phyloP scores from a whole-genome alignment of 2,888 invertebrate genomes.

The Chromoteleia sp. region DNA sequence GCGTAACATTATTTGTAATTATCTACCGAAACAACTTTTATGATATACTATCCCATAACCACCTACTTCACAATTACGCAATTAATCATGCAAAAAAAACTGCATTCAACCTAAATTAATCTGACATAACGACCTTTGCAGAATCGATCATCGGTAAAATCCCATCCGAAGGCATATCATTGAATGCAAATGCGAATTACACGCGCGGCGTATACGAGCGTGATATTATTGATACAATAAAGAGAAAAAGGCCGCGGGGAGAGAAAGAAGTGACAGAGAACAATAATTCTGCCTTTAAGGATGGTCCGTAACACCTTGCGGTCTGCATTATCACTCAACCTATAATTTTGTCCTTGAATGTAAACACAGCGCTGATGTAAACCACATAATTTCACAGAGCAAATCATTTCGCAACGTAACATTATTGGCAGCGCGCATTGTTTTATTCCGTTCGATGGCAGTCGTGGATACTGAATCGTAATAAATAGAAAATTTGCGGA shows the following conservation, averaged over 20 bases:
- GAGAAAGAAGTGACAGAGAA: slow-evolving; percentile 55
- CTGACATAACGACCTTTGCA: slow-evolving; percentile 64
- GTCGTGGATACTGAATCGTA: slow-evolving; percentile 49
- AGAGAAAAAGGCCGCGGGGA: slow-evolving; percentile 52
- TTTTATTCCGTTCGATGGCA: slow-evolving; percentile 63
- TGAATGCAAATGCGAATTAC: slow-evolving; percentile 67
- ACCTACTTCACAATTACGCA: slow-evolving; percentile 32
- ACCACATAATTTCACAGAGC: slow-evolving; percentile 71
- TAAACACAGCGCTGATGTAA: slow-evolving; percentile 69
- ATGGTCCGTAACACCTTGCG: slow-evolving; percentile 71
- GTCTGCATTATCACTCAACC: slow-evolving; percentile 70
- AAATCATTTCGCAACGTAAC: slow-evolving; percentile 65
- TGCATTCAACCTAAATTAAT: slow-evolving; percentile 51
- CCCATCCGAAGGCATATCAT: slow-evolving; percentile 55
- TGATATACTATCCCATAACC: slow-evolving; percentile 15
- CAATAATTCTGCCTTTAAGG: slow-evolving; percentile 68
- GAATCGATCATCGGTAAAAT: slow-evolving; percentile 64
- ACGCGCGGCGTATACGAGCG: slow-evolving; percentile 22
- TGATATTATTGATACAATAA: slow-evolving; percentile 66
- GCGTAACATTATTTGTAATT: too few relatives aligned
- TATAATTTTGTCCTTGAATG: slow-evolving; percentile 71
- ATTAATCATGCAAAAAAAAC: slow-evolving; percentile 44
- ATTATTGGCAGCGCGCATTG: slow-evolving; percentile 63
- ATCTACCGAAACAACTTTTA: too few relatives aligned
- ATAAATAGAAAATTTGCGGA: slow-evolving; percentile 66